phyloP scores from a whole-genome alignment of 2,113 vertebrate species.

The Cebus imitator region DNA sequence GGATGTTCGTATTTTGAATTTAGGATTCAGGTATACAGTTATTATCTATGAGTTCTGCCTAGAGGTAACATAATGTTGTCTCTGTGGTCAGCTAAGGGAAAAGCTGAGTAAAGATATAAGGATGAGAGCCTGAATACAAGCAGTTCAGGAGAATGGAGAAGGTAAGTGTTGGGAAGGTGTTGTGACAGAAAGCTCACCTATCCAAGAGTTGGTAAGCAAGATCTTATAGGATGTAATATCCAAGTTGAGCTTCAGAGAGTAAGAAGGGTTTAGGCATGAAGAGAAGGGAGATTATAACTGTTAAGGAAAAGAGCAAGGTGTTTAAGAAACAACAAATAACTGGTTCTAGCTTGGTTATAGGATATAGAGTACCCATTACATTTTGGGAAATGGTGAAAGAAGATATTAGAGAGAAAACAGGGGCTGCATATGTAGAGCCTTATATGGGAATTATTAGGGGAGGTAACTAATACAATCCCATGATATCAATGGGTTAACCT shows the following conservation, averaged over 20 bases:
- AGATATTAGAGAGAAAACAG: background rate
- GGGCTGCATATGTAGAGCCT: background rate
- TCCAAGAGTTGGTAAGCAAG: background rate
- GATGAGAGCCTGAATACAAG: background rate
- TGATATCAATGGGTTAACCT: background rate
- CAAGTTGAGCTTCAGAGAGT: background rate
- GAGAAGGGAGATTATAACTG: background rate
- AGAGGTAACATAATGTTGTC: background rate
- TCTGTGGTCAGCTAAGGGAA: background rate
- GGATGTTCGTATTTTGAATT: background rate
- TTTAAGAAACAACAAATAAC: background rate
- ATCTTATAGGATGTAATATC: background rate
- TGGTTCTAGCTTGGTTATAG: background rate
- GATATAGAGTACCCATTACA: background rate
- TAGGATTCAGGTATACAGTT: background rate
- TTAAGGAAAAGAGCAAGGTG: background rate
- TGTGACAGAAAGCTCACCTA: background rate
- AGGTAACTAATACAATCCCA: background rate
- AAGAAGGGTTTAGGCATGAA: background rate
- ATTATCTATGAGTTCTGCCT: background rate
- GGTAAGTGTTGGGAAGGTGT: background rate
- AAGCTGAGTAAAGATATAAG: background rate
- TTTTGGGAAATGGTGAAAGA: constrained; percentile 12
- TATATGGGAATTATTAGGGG: background rate
- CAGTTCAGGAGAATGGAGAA: background rate